Evolutionary conservation across 2,797 vertebrate genomes (phyloP).

Genomic region (Malacoctenus gilli): DNA sequence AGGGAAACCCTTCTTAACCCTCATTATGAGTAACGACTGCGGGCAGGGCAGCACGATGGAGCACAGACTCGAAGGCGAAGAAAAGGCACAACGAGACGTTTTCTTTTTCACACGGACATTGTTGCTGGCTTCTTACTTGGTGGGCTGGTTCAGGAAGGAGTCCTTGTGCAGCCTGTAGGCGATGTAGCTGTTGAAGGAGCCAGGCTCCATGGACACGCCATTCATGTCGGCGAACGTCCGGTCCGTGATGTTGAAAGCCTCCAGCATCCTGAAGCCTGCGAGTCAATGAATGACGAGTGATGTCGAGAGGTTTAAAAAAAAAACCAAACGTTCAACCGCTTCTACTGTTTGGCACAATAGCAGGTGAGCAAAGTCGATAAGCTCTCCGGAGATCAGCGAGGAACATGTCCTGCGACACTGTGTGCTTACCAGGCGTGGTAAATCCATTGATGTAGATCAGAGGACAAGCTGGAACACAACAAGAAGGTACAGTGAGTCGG

Average conservation of each 20-base stretch:
- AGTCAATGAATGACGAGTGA: not conserved
- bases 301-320: too few species aligned
- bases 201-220: slow-evolving; percentile 94
- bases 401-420: slow-evolving; percentile 12
- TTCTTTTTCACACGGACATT: slow-evolving; percentile 21
- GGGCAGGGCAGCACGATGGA: slow-evolving; percentile 46
- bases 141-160: slow-evolving; percentile 91
- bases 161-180: slow-evolving; percentile 95
- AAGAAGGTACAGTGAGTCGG: slow-evolving; percentile 22
- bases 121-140: slow-evolving; percentile 86
- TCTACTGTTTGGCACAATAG: not conserved
- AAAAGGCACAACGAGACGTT: slow-evolving; percentile 24
- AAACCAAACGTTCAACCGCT: too few species aligned
- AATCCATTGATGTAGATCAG: slow-evolving; percentile 98
- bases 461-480: slow-evolving; percentile 88
- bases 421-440: slow-evolving; percentile 92
- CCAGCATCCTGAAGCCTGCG: slow-evolving; percentile 97
- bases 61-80: slow-evolving; percentile 39
- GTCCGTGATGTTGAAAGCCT: slow-evolving; percentile 97
- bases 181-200: slow-evolving; percentile 94
- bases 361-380: too few species aligned
- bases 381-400: slow-evolving; percentile 9
- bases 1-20: slow-evolving; percentile 47
- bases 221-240: slow-evolving; percentile 90
- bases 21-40: slow-evolving; percentile 63